Base-by-base conservation (phyloP, 2,888 invertebrate genomes). In the Caenorhabditis becei region DNA sequence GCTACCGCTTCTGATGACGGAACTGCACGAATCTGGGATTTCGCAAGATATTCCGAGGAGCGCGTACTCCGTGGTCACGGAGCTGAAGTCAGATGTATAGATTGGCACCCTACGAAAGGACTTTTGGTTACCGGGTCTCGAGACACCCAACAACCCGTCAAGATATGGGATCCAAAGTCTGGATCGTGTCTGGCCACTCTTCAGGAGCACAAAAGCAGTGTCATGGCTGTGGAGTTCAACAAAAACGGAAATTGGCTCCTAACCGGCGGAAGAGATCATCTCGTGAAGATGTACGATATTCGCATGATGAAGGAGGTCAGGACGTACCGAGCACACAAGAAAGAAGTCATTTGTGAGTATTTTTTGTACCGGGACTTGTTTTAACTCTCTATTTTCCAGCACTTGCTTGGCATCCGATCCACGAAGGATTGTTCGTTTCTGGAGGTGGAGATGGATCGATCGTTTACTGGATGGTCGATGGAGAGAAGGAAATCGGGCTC, bases 1-100 rank as follows among this genome's bases (percentile, higher is more conserved):
- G 97, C 96, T 32, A 97, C 98, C 77, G 98, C 98, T 93, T 98
- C 98, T 80, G 99, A 99, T 93, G 99, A 99, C 93, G 98, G 98
- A 87, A 99, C 99, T 20, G 94, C 99, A 83, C 94, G 98, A 90
- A 95, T 99, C 91, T 99, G 98, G 96, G 99, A 99, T 93, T 99
- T 99, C 93, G 94, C 96, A 92, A 94, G 96, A 88, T 93, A 92
- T 87, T 95, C 95, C 91, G 98, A 99, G 93, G 99, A 99, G 93
- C 94, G 95, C 91, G 96, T 97, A 75, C 91, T 94, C 18, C 89
- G 93, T 91, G 93, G 93, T 91, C 92, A 89, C 91, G 91, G 88
- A 47, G 87, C 88, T 8, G 89, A 90, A 75, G 87, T 91, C 18
- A 85, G 89, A 18, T 87, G 98, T 93, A 97, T 98, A 7, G 97